Base-by-base conservation (phyloP, 2,888 invertebrate species). In the Metallyticus violacea region DNA sequence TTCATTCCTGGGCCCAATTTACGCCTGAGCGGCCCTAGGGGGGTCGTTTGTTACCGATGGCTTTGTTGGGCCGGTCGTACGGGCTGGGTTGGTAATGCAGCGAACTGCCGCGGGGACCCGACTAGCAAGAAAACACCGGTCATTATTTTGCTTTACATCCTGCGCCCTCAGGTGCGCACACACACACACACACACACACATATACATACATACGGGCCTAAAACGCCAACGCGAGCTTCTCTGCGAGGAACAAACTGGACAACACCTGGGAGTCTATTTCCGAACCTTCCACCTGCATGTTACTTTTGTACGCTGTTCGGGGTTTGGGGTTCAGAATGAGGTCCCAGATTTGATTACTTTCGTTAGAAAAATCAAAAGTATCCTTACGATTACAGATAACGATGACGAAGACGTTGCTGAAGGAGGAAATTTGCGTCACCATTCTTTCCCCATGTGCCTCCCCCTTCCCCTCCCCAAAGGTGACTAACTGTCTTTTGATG, bases 121-220 rank as follows among this genome's bases (percentile, higher is more conserved):
- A 30, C 40, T 29, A 81, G 81, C 81, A 81, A 28, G 81, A 81
- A 30, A 80, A 79, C 78, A 81, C 28, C 62, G 83, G 77, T 84
- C 86, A 86, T 86, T 86, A 86, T 84, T 86, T 86, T 83, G 76
- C 86, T 86, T 85, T 40, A 79, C 85, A 80, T 85, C 85, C 62
- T 62, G 62, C 79, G 79, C 81, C 40, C 40, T 62, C 15, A 62
- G 40, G 40, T 62, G 15, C 40, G 22, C 15, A 62, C 40, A 62
- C 30, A 30, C 7, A 30, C 40, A 62, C 40, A 62, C 40, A 62
- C 7, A 40, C n/a, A n/a, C n/a, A n/a, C n/a, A n/a, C n/a, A n/a
- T n/a, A n/a, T n/a, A n/a, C n/a, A n/a, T n/a, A n/a, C n/a, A n/a
- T n/a, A n/a, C n/a, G n/a, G n/a, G n/a, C n/a, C n/a, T n/a, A n/a